Percentiles rank a stretch among this genome's conserved stretches.
phyloP scores from a whole-genome alignment of 2,113 vertebrate species.

The Ornithorhynchus anatinus region DNA sequence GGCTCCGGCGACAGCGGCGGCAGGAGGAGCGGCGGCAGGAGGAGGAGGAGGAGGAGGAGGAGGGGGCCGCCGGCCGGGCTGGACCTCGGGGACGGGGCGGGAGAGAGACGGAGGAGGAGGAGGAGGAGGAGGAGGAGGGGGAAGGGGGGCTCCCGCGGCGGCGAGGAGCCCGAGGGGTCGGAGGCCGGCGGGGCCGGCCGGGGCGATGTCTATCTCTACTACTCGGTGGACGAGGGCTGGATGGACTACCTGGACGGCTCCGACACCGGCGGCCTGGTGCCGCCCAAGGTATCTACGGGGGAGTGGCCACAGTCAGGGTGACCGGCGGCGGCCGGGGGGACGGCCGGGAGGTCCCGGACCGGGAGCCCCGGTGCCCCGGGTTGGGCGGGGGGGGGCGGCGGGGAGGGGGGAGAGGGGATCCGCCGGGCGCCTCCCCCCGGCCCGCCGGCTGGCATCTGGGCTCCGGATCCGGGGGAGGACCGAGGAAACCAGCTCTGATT shows the following conservation, averaged over 20 bases:
- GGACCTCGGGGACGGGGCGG: no score
- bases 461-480: no score
- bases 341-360: not conserved
- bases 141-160: constrained; percentile 37
- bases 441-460: no score
- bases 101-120: constrained; percentile 30
- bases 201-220: constrained; percentile 51
- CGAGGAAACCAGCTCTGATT: no score
- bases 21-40: not conserved
- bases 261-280: constrained; percentile 12
- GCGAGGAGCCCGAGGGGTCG: no score
- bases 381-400: no score
- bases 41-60: constrained; percentile 2
- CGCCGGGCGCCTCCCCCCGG: no score
- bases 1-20: not conserved
- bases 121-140: constrained; percentile 43
- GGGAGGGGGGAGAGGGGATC: no score
- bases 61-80: not conserved
- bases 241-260: constrained; percentile 61
- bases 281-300: constrained; percentile 52
- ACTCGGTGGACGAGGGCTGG: constrained; percentile 61
- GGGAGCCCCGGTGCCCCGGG: no score
- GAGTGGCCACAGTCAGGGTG: no score
- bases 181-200: constrained; percentile 47
- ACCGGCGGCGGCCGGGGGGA: accelerated